Evolutionary conservation across 2,797 vertebrate genomes (phyloP).

Genomic region (Neoniphon sammara): DNA sequence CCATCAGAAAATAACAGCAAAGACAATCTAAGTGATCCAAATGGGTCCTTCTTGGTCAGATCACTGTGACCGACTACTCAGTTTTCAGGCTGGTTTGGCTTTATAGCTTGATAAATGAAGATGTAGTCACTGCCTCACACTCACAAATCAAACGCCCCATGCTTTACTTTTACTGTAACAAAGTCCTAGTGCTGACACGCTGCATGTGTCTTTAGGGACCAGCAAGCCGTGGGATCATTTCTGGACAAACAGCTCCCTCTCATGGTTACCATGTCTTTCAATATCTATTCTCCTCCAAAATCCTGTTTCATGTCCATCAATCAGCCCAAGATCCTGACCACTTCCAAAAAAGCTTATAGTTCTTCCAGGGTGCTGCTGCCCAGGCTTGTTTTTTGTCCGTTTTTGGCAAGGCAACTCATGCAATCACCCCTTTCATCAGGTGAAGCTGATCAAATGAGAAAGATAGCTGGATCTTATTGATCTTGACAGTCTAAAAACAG

Average conservation of each 20-base stretch:
- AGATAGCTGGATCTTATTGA: conserved; percentile 28
- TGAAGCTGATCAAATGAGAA: conserved; percentile 37
- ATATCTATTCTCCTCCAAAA: neutral
- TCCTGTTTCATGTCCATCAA: conserved; percentile 15
- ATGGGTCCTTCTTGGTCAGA: conserved; percentile 40
- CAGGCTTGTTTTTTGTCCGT: conserved; percentile 11
- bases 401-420: conserved; percentile 29
- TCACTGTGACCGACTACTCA: conserved; percentile 40
- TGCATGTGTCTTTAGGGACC: neutral
- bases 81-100: conserved; percentile 34
- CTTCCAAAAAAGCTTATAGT: neutral
- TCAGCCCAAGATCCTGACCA: conserved; percentile 6
- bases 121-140: conserved; percentile 35
- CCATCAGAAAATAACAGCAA: conserved; percentile 63
- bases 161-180: conserved; percentile 3
- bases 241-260: conserved; percentile 69
- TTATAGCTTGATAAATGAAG: conserved; percentile 39
- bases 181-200: conserved; percentile 3
- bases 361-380: neutral
- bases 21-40: conserved; percentile 45
- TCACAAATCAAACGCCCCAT: conserved; percentile 19
- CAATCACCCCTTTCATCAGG: neutral
- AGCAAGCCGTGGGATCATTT: conserved; percentile 20
- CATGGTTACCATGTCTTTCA: conserved; percentile 42
- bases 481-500: conserved; percentile 30